Percentiles rank a stretch among this genome's conserved stretches.
phyloP scores from a whole-genome alignment of 1,140 invertebrate species.

The Trialeurodes vaporariorum region DNA sequence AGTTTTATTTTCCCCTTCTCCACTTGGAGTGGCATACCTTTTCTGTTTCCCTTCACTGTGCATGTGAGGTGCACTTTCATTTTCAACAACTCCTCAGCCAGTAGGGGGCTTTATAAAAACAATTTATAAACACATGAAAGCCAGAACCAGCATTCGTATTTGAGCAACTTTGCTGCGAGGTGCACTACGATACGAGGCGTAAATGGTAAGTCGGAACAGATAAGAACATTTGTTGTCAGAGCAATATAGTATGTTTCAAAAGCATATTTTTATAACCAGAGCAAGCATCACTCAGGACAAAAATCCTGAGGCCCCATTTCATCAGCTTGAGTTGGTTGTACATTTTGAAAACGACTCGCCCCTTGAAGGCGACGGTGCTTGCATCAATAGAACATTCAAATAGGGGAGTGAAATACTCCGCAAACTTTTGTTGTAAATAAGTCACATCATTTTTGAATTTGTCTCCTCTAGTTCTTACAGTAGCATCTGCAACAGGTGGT shows the following conservation, averaged over 20 bases:
- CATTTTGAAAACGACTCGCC: slow-evolving; percentile 10
- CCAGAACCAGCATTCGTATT: background rate
- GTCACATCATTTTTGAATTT: background rate
- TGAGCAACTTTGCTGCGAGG: background rate
- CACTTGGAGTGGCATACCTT: background rate
- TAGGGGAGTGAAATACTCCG: background rate
- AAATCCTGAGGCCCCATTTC: slow-evolving; percentile 9
- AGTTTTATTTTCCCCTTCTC: background rate
- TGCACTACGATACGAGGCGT: background rate
- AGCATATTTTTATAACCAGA: background rate
- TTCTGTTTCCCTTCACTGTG: background rate
- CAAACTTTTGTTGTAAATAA: background rate
- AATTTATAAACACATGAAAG: background rate
- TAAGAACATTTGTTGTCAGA: background rate
- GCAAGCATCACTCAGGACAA: background rate
- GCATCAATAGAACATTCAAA: slow-evolving; percentile 4
- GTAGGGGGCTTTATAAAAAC: background rate
- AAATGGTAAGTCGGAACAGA: background rate
- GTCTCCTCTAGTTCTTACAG: background rate
- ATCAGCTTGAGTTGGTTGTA: slow-evolving; percentile 11
- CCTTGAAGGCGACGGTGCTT: slow-evolving; percentile 10
- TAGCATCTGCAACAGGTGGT: background rate
- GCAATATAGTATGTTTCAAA: background rate
- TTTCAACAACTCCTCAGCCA: background rate
- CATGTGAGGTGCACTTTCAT: background rate